phyloP scores from a whole-genome alignment of 2,113 vertebrate genomes.

The Pithys albifrons region DNA sequence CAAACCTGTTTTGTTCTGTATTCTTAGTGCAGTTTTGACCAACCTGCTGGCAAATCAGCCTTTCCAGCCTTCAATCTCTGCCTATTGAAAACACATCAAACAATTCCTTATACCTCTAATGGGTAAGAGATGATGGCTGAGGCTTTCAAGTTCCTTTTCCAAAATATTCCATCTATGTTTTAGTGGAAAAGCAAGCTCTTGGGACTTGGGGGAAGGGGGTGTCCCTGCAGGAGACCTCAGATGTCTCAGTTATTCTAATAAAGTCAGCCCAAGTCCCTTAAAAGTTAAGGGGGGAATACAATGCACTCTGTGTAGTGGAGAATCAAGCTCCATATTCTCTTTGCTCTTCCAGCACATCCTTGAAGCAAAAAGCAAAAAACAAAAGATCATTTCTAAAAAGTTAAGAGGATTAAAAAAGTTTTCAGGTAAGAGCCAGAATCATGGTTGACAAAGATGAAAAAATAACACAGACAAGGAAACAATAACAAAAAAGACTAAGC shows the following conservation, averaged over 20 bases:
- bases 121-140: background rate
- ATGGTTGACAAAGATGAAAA: background rate
- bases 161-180: background rate
- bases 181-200: background rate
- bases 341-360: background rate
- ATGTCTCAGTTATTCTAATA: background rate
- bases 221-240: background rate
- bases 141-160: background rate
- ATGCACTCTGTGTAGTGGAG: background rate
- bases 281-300: background rate
- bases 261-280: background rate
- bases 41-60: background rate
- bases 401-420: background rate
- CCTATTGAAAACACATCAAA: background rate
- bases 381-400: background rate
- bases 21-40: background rate
- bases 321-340: background rate
- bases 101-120: background rate
- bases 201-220: background rate
- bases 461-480: background rate
- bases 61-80: background rate
- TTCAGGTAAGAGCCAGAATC: background rate
- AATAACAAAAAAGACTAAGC: background rate
- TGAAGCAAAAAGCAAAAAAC: background rate
- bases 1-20: background rate